A percentile compares a stretch with the other conserved stretches of the same genome.
Evolutionary conservation across 1,140 invertebrate species (phyloP).

Genomic region (Kradibia gibbosae): DNA sequence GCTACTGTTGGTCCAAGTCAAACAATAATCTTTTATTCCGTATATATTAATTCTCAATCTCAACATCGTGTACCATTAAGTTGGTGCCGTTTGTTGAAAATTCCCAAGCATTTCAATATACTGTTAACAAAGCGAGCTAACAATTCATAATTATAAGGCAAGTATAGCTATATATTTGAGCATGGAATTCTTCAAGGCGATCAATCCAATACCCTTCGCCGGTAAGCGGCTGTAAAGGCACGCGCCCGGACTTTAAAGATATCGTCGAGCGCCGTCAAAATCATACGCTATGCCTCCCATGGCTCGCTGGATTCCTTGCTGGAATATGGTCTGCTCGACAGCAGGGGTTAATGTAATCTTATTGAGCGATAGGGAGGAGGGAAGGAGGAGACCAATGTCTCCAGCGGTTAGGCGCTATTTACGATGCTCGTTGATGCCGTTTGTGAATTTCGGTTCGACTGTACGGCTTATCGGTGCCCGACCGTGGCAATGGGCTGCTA

Average conservation of each 20-base stretch:
- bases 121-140: not conserved
- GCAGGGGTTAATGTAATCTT: no score
- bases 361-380: conserved; percentile 47
- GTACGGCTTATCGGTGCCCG: conserved; percentile 60
- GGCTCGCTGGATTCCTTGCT: not conserved
- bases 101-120: not conserved
- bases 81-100: not conserved
- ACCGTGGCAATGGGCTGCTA: conserved; percentile 18
- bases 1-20: no score
- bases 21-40: not conserved
- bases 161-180: not conserved
- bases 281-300: not conserved
- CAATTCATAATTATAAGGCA: not conserved
- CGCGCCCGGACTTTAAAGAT: not conserved
- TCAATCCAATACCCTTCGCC: not conserved
- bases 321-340: conserved; percentile 15
- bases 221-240: not conserved
- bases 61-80: no score
- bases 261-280: not conserved
- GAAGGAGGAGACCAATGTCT: conserved; percentile 26
- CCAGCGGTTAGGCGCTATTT: conserved; percentile 57
- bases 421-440: not conserved
- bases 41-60: not conserved
- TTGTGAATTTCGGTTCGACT: no score
- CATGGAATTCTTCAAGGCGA: not conserved